Base-by-base conservation (phyloP, 1,140 invertebrate species). In the Portunus trituberculatus region DNA sequence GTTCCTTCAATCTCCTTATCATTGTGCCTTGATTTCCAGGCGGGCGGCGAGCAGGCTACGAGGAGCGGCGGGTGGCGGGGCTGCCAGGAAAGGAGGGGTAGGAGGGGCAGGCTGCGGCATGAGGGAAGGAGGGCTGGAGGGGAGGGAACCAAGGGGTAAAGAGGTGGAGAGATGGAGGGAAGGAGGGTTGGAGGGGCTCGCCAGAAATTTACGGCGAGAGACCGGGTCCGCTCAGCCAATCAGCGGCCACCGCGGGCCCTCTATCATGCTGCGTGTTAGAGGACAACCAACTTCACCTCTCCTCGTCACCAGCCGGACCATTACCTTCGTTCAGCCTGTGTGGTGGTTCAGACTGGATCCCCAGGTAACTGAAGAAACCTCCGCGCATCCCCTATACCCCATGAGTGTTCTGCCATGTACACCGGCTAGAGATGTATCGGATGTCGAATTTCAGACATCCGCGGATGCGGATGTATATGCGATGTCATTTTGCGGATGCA, bases 1-100 rank as follows among this genome's bases (percentile, higher is more conserved):
- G 87, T 94, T 94, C 88, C 87, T 94, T 94, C 93, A 90, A 94
- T 94, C 93, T 90, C 82, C 93, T 94, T 94, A 94, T 94, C 93
- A 94, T 94, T 94, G 93, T 94, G 87, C 93, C 93, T 94, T 91
- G 93, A 94, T 94, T 90, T 94, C 90, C 93, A 82, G 88, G 88
- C 93, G 87, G 39, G 31, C 25, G 32, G 39, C 39, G 45, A n/a
- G 67, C 67, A 20, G 32, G 20, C 20, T 32, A 29, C 46, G 67
- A 39, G n/a, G 92, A 39, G 67, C 39, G 92, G 39, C n/a, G 45
- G 32, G 92, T 28, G 92, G 45, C 28, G 82, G 52, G 83, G 92
- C 76, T n/a, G 89, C 32, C 28, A 32, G 83, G 48, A n/a, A 32
- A 31, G 45, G 83, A 28, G 91, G n/a, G 90, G 76, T 12, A n/a